phyloP scores from a whole-genome alignment of 37 sponge, comb jelly and placozoan species.

The Agelas oroides region DNA sequence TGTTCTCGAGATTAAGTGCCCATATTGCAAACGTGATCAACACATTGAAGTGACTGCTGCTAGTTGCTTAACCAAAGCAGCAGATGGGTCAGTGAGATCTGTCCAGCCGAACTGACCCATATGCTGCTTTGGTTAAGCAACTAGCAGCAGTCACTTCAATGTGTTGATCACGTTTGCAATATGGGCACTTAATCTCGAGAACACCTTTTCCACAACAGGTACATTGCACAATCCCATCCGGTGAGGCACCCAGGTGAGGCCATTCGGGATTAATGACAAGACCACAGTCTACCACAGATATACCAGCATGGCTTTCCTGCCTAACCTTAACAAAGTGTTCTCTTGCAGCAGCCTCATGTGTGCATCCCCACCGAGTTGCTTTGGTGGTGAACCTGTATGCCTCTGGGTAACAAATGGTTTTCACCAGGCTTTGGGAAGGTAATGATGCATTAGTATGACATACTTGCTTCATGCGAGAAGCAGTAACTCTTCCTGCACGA shows the following conservation, averaged over 20 bases:
- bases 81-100: not conserved
- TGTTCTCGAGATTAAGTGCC: constrained; percentile 36
- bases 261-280: constrained; percentile 40
- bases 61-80: not conserved
- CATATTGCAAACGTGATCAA: not conserved
- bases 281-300: constrained; percentile 9
- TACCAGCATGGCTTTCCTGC: not conserved
- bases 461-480: constrained; percentile 52
- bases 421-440: constrained; percentile 32
- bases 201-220: constrained; percentile 64
- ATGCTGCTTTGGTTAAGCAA: not conserved
- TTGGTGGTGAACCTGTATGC: not conserved
- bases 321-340: constrained; percentile 3
- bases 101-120: not conserved
- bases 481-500: constrained; percentile 19
- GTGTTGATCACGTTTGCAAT: not conserved
- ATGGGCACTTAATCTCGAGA: constrained; percentile 37
- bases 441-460: constrained; percentile 24
- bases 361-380: constrained; percentile 46
- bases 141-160: too few species aligned
- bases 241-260: constrained; percentile 58
- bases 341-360: constrained; percentile 41
- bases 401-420: constrained; percentile 51
- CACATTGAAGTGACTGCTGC: too few species aligned
- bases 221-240: constrained; percentile 53